These are phyloP conservation scores for Gulo gulo DNA, from an alignment of 2,113 vertebrate genomes.

Conservation along the genomic window DNA sequence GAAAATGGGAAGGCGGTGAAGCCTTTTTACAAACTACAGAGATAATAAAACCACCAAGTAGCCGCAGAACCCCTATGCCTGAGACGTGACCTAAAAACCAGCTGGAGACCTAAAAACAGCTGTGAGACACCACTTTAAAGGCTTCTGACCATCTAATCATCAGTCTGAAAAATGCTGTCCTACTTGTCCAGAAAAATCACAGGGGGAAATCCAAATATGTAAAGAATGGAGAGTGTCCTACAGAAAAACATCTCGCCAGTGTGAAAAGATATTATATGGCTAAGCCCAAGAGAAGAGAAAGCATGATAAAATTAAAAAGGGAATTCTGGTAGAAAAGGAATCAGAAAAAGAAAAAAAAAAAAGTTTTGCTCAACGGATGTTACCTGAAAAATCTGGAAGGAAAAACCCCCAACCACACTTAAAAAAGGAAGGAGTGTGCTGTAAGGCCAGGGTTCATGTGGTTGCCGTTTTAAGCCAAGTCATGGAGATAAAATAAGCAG, in stretches of 20 bases:
- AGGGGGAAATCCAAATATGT: not conserved
- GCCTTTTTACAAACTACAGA: slow-evolving; percentile 20
- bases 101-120: slow-evolving; percentile 6
- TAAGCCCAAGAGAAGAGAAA: not conserved
- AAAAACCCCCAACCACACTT: not conserved
- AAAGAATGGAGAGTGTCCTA: not conserved
- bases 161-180: not conserved
- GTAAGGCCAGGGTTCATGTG: not conserved
- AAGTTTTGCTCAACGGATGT: not conserved
- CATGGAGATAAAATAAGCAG: not conserved
- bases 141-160: not conserved
- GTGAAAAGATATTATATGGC: not conserved
- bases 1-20: not conserved
- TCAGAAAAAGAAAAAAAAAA: not conserved
- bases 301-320: not conserved
- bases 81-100: slow-evolving; percentile 6
- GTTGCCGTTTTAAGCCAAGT: slow-evolving; percentile 2
- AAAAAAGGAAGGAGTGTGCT: not conserved
- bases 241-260: not conserved
- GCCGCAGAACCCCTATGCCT: not conserved
- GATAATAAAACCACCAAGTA: slow-evolving; percentile 46
- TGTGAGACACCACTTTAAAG: not conserved
- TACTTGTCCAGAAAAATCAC: not conserved
- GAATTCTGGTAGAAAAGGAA: not conserved
- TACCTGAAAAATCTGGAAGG: not conserved